These are phyloP conservation scores for Rhynchopsitta pachyrhyncha DNA, from an alignment of 2,113 vertebrate species.

Conservation along the genomic window DNA sequence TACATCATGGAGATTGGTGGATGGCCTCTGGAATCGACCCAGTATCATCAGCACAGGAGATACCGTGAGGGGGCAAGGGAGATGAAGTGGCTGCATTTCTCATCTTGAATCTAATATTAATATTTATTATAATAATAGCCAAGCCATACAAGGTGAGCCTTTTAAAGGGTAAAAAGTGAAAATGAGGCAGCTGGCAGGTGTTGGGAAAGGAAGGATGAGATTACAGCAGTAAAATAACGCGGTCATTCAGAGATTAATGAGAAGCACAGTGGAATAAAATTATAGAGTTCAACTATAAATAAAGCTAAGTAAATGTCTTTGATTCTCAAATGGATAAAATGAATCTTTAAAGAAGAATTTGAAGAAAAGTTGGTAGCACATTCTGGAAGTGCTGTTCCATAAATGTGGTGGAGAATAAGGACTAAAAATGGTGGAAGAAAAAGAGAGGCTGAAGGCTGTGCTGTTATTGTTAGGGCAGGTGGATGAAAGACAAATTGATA, in stretches of 20 bases:
- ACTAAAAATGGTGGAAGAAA: neutral
- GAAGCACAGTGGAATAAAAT: constrained; percentile 63
- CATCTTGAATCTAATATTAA: constrained; percentile 54
- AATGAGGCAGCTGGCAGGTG: constrained; percentile 60
- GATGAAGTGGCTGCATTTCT: constrained; percentile 38
- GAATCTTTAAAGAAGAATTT: constrained; percentile 48
- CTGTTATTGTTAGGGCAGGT: constrained; percentile 18
- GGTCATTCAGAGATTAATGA: constrained; percentile 61
- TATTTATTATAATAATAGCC: constrained; percentile 59
- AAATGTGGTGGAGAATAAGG: neutral
- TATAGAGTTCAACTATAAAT: constrained; percentile 41
- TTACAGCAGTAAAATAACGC: constrained; percentile 59
- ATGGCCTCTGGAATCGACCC: neutral
- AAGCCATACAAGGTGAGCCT: constrained; percentile 50
- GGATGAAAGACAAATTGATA: neutral
- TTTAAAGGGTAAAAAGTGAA: constrained; percentile 68
- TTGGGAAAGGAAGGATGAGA: constrained; percentile 62
- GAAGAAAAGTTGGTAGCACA: constrained; percentile 15
- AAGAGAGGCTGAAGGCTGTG: neutral
- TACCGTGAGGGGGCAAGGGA: constrained; percentile 13
- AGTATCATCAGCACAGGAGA: neutral
- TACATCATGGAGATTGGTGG: constrained; percentile 30
- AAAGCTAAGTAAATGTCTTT: constrained; percentile 66
- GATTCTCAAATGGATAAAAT: constrained; percentile 59
- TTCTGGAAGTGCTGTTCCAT: constrained; percentile 5